Evolutionary conservation across 2,113 vertebrate species (phyloP).

Genomic region (Pseudopodoces humilis): DNA sequence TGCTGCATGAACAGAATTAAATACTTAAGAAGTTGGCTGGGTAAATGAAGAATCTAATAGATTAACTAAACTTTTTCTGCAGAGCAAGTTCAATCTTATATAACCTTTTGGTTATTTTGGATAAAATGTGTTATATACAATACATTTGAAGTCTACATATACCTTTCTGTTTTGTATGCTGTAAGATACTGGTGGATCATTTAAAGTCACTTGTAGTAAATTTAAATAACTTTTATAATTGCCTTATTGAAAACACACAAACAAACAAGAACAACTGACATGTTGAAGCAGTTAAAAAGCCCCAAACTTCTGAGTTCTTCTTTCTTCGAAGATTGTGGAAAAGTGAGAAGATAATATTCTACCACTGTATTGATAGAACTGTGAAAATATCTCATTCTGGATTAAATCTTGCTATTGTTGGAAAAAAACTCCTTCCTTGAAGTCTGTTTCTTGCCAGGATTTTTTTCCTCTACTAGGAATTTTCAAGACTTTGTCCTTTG

Average conservation of each 20-base stretch:
- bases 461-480: neutral
- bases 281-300: neutral
- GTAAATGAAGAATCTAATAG: neutral
- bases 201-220: neutral
- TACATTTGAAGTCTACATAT: neutral
- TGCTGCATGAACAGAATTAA: neutral
- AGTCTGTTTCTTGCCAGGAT: neutral
- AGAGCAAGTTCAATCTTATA: neutral
- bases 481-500: neutral
- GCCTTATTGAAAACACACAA: neutral
- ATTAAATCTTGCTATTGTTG: neutral
- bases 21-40: neutral
- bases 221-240: neutral
- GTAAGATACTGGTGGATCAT: neutral
- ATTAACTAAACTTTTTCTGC: neutral
- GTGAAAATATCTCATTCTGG: neutral
- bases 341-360: neutral
- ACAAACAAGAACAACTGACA: neutral
- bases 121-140: neutral
- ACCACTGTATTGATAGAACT: neutral
- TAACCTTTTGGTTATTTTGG: neutral
- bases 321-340: neutral
- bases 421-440: neutral
- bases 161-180: neutral
- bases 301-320: neutral